A percentile compares a stretch with the other conserved stretches of the same genome.
phyloP scores from a whole-genome alignment of 2,113 vertebrate species.

The Peromyscus maniculatus region DNA sequence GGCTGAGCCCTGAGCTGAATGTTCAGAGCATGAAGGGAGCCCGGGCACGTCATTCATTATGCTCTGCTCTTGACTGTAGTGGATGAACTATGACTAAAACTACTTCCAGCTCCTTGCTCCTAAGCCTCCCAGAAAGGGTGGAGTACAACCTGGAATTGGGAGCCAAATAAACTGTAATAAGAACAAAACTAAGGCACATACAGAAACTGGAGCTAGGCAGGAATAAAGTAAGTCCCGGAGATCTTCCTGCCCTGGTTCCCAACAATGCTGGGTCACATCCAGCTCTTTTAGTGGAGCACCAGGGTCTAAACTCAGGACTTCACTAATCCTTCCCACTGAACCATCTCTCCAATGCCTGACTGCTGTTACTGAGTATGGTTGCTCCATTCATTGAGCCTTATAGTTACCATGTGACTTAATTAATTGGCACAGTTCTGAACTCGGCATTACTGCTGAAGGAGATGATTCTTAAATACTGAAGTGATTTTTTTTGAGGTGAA shows the following conservation, averaged over 20 bases:
- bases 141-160: background rate
- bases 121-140: background rate
- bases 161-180: background rate
- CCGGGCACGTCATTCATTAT: background rate
- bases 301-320: background rate
- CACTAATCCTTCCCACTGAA: too few relatives aligned
- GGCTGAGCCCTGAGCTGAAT: background rate
- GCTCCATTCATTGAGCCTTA: background rate
- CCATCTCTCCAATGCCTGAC: background rate
- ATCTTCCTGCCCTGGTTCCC: too few relatives aligned
- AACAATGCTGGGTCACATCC: background rate
- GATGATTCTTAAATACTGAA: background rate
- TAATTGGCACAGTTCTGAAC: background rate
- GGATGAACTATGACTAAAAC: background rate
- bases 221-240: background rate
- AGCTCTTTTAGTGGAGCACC: background rate
- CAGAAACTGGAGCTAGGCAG: background rate
- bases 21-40: fast-evolving
- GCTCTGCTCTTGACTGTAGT: background rate
- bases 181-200: background rate
- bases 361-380: background rate
- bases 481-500: background rate
- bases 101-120: background rate
- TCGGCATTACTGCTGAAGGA: background rate
- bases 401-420: background rate